Evolutionary conservation across 2,888 invertebrate genomes (phyloP), one percentile per base, ranked within the genome.

Genomic region (Linnaemya tessellans): DNA sequence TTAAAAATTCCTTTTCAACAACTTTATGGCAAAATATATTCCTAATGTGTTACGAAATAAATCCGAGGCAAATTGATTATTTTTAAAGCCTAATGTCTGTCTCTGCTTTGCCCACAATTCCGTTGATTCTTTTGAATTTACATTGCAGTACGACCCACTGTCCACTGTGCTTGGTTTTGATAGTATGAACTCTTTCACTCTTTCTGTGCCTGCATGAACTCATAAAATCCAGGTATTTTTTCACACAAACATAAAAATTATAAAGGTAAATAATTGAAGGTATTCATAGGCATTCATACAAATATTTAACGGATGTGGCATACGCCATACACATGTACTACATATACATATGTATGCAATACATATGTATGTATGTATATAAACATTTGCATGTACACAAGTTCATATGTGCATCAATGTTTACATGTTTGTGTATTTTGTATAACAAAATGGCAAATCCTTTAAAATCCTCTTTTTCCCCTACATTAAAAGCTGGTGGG

Each of bases 271-370:
- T 62, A 78, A 43, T 46, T 22, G 20, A 35, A 64, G 13, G 56
- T 56, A 38, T 41, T 58, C 49, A 49, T 73, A 58, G 73, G 65
- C 79, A 65, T 58, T 58, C 73, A 70, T 68, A 77, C 43, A 75
- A 70, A 67, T 30, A 62, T 84, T 84, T 79, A 84, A 84, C 79
- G 71, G 82, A 78, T 68, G 73, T 84, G 79, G 79, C 73, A 79
- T 64, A 62, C 54, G 38, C 18, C 8, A 25, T 38, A 71, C 25
- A 41, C 18, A 54, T 54, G 11, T 1, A 41, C 11, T 10, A 38
- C 20, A 5, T 13, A 25, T 10, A 43, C 4, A 43, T 9, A 49
- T 18, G 20, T 0, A 49, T 46, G 15, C 20, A 62, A 38, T 11
- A 30, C 7, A 41, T 43, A 30, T 49, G 5, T 25, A 11, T 65